These are phyloP conservation scores for Ochropleura leucogaster DNA, from an alignment of 2,888 invertebrate species.

Conservation along the genomic window DNA sequence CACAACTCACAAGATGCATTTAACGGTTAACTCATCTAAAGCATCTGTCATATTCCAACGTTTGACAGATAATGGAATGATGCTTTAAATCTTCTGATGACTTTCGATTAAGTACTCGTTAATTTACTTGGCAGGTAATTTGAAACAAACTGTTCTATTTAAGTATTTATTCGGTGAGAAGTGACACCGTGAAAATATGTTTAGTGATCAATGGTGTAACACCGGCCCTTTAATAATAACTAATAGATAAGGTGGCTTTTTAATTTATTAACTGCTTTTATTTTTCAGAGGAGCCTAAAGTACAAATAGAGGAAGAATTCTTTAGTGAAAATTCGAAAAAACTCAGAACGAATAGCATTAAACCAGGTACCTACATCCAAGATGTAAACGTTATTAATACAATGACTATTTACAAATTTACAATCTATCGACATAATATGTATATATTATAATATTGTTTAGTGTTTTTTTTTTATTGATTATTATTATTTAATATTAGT, in stretches of 20 bases:
- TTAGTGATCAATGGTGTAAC: background rate
- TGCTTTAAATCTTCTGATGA: background rate
- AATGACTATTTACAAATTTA: too few relatives aligned
- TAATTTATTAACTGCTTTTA: background rate
- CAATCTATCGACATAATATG: too few relatives aligned
- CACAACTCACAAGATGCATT: background rate
- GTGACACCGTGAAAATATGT: background rate
- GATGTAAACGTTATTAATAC: too few relatives aligned
- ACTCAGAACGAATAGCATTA: slow-evolving; percentile 82
- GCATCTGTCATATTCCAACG: background rate
- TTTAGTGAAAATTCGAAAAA: slow-evolving; percentile 82
- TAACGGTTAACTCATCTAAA: background rate
- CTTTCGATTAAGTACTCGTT: background rate
- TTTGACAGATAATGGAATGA: background rate
- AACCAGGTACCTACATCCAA: slow-evolving; percentile 73
- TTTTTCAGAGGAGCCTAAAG: slow-evolving; percentile 86
- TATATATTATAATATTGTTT: too few relatives aligned
- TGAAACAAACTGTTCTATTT: background rate
- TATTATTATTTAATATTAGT: too few relatives aligned
- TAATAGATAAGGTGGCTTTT: background rate
- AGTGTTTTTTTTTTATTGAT: too few relatives aligned
- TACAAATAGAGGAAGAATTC: slow-evolving; percentile 87
- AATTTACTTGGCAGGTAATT: background rate
- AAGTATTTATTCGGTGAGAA: background rate
- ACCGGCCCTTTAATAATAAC: background rate